Evolutionary conservation across 2,888 invertebrate species (phyloP).

Genomic region (Pheosia gnoma): DNA sequence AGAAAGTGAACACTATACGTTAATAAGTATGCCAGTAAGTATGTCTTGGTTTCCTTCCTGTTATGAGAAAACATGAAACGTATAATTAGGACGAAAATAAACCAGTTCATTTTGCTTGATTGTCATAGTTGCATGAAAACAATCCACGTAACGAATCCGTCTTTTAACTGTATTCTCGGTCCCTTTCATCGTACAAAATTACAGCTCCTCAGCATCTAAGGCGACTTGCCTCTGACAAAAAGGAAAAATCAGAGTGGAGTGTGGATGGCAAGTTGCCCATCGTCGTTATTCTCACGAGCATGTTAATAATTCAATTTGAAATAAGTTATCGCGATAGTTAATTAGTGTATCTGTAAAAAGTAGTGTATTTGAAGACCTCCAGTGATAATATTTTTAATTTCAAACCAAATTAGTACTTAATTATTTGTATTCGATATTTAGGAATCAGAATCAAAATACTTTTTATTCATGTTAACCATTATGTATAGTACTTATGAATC

Average conservation of each 20-base stretch:
- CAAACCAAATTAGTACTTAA: too few species aligned
- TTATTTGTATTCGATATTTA: too few species aligned
- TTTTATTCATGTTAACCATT: too few species aligned
- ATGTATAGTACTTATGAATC: too few species aligned
- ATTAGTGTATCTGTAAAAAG: constrained; percentile 21
- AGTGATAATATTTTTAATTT: not conserved
- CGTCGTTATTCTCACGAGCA: constrained; percentile 30
- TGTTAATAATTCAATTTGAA: constrained; percentile 34
- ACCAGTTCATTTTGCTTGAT: too few species aligned
- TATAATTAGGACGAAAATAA: not conserved
- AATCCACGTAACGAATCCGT: not conserved
- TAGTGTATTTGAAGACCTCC: constrained; percentile 8
- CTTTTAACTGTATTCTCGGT: not conserved
- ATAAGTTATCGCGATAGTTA: constrained; percentile 23
- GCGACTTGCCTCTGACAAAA: constrained; percentile 15
- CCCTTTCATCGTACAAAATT: constrained; percentile 18
- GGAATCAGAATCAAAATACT: too few species aligned
- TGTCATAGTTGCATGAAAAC: too few species aligned
- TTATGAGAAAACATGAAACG: not conserved
- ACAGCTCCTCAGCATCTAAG: constrained; percentile 2
- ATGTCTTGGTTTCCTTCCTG: not conserved
- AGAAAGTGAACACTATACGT: constrained; percentile 16
- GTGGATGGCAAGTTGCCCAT: constrained; percentile 36
- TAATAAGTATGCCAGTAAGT: constrained; percentile 5
- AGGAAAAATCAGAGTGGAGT: constrained; percentile 19